These are phyloP conservation scores for Acleris cristana DNA, from an alignment of 2,888 invertebrate species.

Conservation along the genomic window DNA sequence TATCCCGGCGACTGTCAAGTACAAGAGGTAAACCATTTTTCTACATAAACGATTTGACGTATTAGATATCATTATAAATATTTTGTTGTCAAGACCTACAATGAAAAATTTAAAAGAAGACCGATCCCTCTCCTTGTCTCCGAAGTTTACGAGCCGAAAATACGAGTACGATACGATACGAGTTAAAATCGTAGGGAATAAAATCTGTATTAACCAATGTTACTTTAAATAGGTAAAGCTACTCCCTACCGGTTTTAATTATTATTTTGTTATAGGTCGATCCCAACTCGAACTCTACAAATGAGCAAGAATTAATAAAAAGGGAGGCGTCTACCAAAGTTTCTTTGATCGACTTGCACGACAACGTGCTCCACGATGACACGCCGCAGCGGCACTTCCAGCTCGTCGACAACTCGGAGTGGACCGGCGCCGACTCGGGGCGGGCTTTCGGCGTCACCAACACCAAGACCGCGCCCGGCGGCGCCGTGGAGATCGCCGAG, in stretches of 20 bases:
- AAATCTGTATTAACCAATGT: too few relatives aligned
- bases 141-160: too few relatives aligned
- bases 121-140: too few relatives aligned
- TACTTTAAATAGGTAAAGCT: too few relatives aligned
- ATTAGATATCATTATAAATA: too few relatives aligned
- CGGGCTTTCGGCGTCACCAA: slow-evolving; percentile 86
- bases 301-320: slow-evolving; percentile 47
- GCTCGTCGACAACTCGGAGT: slow-evolving; percentile 78
- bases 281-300: slow-evolving; percentile 52
- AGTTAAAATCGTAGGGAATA: too few relatives aligned
- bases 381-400: slow-evolving; percentile 65
- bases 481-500: slow-evolving; percentile 87
- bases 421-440: slow-evolving; percentile 82
- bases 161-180: too few relatives aligned
- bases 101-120: too few relatives aligned
- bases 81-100: too few relatives aligned
- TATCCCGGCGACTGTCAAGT: slow-evolving; percentile 91
- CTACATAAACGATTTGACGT: neutral
- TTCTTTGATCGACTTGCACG: slow-evolving; percentile 60
- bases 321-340: slow-evolving; percentile 60
- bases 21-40: slow-evolving; percentile 68
- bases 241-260: neutral
- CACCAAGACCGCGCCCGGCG: slow-evolving; percentile 72
- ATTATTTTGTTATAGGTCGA: slow-evolving; percentile 52
- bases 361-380: slow-evolving; percentile 76